Conservation (phyloP, 2,113 vertebrate genomes). For the Lophura nycthemera region DNA sequence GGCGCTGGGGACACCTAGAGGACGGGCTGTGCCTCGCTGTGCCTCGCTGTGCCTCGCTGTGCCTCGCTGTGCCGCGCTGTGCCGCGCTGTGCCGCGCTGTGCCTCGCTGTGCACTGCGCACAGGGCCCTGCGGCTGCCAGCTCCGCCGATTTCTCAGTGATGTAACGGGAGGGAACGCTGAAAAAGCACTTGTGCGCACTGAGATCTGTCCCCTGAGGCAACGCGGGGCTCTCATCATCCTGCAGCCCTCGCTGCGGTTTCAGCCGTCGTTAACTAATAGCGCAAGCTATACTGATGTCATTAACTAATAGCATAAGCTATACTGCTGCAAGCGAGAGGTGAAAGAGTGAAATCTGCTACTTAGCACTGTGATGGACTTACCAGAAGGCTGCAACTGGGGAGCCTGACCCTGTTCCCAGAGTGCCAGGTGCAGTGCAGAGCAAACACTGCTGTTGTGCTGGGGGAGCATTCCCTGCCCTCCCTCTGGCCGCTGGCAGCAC, state of each 20-base stretch:
- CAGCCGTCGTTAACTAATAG: not conserved
- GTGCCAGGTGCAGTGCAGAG: not conserved
- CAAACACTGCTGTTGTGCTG: not conserved
- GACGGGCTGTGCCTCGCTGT: too few species aligned
- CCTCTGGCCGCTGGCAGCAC: rapidly evolving
- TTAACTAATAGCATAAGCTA: not conserved
- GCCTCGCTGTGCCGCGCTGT: too few species aligned
- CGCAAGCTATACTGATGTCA: not conserved
- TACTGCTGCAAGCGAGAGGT: rapidly evolving
- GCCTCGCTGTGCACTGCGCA: too few species aligned
- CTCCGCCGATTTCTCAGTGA: rapidly evolving
- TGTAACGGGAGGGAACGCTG: not conserved
- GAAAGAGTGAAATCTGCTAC: not conserved
- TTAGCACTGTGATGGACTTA: not conserved
- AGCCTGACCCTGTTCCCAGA: not conserved
- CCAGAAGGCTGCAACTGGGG: not conserved
- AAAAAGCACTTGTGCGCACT: rapidly evolving
- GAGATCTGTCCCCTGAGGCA: not conserved
- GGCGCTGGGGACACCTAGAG: too few species aligned
- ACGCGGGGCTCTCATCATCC: not conserved
- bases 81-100: too few species aligned
- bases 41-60: too few species aligned
- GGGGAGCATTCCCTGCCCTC: not conserved
- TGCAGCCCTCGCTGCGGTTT: not conserved
- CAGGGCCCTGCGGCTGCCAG: not conserved